These are phyloP conservation scores for Philypnodon macrostomus DNA, from an alignment of 2,797 vertebrate species.

Conservation along the genomic window DNA sequence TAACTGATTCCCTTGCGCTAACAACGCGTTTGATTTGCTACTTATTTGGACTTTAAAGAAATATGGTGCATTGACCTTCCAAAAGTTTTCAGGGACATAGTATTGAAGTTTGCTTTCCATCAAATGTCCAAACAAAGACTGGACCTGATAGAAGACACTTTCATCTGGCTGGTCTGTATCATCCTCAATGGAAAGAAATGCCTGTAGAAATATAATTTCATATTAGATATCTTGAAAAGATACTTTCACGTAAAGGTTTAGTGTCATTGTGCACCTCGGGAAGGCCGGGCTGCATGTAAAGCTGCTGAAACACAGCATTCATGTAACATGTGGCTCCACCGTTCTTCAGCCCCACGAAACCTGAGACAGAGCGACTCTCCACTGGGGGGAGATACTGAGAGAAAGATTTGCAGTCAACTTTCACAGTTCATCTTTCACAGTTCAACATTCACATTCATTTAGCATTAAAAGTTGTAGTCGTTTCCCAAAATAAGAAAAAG, in stretches of 20 bases:
- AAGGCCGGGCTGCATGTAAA: slow-evolving; percentile 98
- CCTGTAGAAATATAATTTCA: slow-evolving; percentile 61
- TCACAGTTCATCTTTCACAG: not conserved
- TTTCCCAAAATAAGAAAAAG: too few species aligned
- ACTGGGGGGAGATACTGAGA: slow-evolving; percentile 93
- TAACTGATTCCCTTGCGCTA: too few species aligned
- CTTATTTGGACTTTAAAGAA: too few species aligned
- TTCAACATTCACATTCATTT: too few species aligned
- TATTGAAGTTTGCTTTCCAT: slow-evolving; percentile 99
- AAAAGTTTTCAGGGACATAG: slow-evolving; percentile 97
- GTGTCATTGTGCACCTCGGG: too few species aligned
- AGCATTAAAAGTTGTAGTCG: too few species aligned
- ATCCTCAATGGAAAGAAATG: slow-evolving; percentile 93
- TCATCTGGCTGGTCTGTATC: slow-evolving; percentile 96
- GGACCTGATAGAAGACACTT: slow-evolving; percentile 98
- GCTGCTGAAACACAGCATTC: slow-evolving; percentile 98
- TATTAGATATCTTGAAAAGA: too few species aligned
- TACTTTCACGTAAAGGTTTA: too few species aligned
- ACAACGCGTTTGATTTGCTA: too few species aligned
- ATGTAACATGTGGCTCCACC: slow-evolving; percentile 98
- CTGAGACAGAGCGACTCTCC: slow-evolving; percentile 92
- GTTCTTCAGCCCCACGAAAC: slow-evolving; percentile 96
- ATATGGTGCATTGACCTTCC: slow-evolving; percentile 84
- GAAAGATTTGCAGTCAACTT: not conserved
- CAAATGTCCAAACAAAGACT: slow-evolving; percentile 95